phyloP scores from a whole-genome alignment of 2,888 invertebrate species.

The Monochamus alternatus region DNA sequence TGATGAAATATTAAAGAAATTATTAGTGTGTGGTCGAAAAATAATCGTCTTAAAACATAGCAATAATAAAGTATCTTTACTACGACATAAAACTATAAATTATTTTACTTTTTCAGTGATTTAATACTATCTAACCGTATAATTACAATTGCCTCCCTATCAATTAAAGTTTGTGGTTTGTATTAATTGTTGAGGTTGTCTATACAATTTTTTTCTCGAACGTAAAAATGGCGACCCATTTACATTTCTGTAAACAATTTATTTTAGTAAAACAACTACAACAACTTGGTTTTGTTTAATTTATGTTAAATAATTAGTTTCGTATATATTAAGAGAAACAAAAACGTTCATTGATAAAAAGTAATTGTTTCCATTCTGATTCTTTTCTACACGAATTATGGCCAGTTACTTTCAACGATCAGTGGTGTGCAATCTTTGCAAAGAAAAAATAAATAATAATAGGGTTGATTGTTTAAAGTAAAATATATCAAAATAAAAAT shows the following conservation, averaged over 20 bases:
- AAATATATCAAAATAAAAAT: no score
- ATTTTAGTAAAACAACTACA: not conserved
- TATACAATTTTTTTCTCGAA: not conserved
- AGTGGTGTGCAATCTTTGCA: no score
- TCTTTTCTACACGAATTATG: not conserved
- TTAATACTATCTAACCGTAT: not conserved
- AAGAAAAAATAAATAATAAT: no score
- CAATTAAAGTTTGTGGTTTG: not conserved
- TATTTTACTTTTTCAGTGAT: no score
- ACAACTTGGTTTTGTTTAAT: not conserved
- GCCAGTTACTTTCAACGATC: no score
- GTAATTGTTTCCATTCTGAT: constrained; percentile 13
- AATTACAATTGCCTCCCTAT: not conserved
- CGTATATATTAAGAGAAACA: not conserved
- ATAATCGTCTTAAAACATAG: no score
- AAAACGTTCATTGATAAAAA: not conserved
- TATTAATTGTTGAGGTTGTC: not conserved
- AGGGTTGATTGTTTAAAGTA: no score
- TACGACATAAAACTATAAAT: no score
- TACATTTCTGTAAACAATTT: not conserved
- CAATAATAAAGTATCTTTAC: no score
- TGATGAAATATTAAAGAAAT: no score
- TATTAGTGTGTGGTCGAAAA: no score
- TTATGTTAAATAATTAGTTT: not conserved
- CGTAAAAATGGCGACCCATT: not conserved